These are phyloP conservation scores for Ennomos erosarius DNA, from an alignment of 2,888 invertebrate species.

Conservation along the genomic window DNA sequence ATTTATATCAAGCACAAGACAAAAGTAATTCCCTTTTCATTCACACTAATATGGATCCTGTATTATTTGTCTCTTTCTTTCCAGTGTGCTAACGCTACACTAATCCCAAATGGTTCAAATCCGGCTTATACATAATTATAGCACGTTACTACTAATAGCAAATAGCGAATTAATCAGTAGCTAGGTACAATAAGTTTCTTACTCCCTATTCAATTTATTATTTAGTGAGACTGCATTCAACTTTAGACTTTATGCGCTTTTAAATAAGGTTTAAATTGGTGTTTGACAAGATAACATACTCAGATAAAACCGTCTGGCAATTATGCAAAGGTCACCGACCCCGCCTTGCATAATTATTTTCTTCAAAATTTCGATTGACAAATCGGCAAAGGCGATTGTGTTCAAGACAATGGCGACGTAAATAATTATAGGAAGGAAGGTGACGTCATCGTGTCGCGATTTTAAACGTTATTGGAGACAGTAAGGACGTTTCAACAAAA, in stretches of 20 bases:
- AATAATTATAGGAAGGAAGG: slow-evolving; percentile 57
- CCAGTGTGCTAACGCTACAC: too few relatives aligned
- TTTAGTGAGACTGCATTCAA: not conserved
- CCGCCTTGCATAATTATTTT: slow-evolving; percentile 50
- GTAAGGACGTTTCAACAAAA: slow-evolving; percentile 11
- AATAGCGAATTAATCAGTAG: too few relatives aligned
- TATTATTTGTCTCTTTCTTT: too few relatives aligned
- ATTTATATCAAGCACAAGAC: too few relatives aligned
- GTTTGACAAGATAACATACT: not conserved
- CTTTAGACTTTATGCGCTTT: not conserved
- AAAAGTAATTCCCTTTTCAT: too few relatives aligned
- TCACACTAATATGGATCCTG: too few relatives aligned
- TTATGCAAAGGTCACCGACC: slow-evolving; percentile 36
- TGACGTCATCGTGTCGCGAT: slow-evolving; percentile 51
- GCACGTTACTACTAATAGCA: too few relatives aligned
- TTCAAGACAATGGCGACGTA: slow-evolving; percentile 64
- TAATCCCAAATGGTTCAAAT: too few relatives aligned
- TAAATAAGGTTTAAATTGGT: slow-evolving; percentile 9
- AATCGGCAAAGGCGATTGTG: slow-evolving; percentile 67
- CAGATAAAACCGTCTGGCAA: slow-evolving; percentile 15
- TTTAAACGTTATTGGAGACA: not conserved
- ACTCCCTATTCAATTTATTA: too few relatives aligned
- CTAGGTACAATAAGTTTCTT: too few relatives aligned
- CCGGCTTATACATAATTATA: too few relatives aligned
- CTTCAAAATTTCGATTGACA: slow-evolving; percentile 57